These are phyloP conservation scores for Lates japonicus DNA, from an alignment of 2,797 vertebrate genomes.

Conservation along the genomic window DNA sequence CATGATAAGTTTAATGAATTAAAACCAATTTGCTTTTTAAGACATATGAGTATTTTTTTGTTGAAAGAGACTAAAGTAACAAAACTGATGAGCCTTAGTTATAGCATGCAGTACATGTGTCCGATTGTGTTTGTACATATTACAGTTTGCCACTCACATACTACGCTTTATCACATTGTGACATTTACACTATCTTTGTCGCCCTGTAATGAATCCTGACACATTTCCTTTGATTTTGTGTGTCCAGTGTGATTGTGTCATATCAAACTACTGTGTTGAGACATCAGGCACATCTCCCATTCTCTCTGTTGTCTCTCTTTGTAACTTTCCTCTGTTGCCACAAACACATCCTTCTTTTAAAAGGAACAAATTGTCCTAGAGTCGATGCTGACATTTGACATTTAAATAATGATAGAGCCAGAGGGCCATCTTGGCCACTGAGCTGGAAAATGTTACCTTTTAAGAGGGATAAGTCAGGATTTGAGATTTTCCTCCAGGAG, in stretches of 20 bases:
- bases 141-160: background rate
- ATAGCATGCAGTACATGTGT: background rate
- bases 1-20: background rate
- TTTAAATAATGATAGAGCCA: conserved; percentile 59
- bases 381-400: conserved; percentile 54
- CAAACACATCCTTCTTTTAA: conserved; percentile 38
- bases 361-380: conserved; percentile 48
- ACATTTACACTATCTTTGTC: conserved; percentile 16
- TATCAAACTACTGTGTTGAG: conserved; percentile 2
- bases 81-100: background rate
- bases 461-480: conserved; percentile 51
- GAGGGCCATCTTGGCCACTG: conserved; percentile 54
- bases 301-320: conserved; percentile 11
- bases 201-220: conserved; percentile 1
- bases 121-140: background rate
- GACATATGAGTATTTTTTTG: background rate
- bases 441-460: conserved; percentile 75
- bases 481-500: conserved; percentile 56
- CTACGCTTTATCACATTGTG: background rate
- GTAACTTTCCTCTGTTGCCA: conserved; percentile 15
- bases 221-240: background rate
- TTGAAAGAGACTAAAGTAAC: background rate
- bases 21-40: background rate
- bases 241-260: background rate
- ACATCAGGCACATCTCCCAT: background rate